These are phyloP conservation scores for Peribatodes rhomboidaria DNA, from an alignment of 2,888 invertebrate species.

Conservation along the genomic window DNA sequence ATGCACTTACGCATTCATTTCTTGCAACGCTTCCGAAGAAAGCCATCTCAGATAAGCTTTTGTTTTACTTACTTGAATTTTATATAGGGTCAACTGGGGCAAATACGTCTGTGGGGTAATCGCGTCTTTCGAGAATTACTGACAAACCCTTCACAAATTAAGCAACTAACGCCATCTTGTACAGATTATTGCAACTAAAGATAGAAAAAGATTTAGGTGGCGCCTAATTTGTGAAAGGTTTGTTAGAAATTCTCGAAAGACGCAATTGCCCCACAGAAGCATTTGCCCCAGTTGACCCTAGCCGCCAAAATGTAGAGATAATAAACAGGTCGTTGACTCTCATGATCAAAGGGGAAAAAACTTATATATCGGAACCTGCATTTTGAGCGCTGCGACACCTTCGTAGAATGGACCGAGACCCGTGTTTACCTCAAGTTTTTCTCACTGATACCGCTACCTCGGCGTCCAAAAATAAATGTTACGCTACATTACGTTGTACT, in stretches of 20 bases:
- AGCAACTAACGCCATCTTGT: too few relatives aligned
- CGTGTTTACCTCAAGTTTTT: conserved; percentile 58
- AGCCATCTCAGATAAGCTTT: conserved; percentile 44
- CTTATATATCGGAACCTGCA: conserved; percentile 67
- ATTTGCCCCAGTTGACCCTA: too few relatives aligned
- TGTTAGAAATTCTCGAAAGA: too few relatives aligned
- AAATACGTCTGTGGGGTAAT: too few relatives aligned
- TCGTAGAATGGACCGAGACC: conserved; percentile 67
- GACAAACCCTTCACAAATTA: too few relatives aligned
- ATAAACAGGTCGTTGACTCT: conserved; percentile 63
- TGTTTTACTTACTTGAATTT: conserved; percentile 46
- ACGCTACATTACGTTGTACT: conserved; percentile 57
- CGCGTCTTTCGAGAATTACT: too few relatives aligned
- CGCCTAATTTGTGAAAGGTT: too few relatives aligned
- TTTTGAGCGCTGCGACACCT: conserved; percentile 67
- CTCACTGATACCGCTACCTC: conserved; percentile 71
- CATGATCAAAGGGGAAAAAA: conserved; percentile 62
- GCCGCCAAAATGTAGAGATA: conserved; percentile 26
- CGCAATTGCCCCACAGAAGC: too few relatives aligned
- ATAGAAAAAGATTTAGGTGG: too few relatives aligned
- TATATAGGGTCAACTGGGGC: too few relatives aligned
- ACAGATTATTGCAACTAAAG: too few relatives aligned
- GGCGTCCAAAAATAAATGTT: conserved; percentile 69
- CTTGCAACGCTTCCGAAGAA: conserved; percentile 43
- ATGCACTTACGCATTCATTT: conserved; percentile 44